phyloP scores from a whole-genome alignment of 2,797 vertebrate species.

The Melanotaenia parkinsoni region DNA sequence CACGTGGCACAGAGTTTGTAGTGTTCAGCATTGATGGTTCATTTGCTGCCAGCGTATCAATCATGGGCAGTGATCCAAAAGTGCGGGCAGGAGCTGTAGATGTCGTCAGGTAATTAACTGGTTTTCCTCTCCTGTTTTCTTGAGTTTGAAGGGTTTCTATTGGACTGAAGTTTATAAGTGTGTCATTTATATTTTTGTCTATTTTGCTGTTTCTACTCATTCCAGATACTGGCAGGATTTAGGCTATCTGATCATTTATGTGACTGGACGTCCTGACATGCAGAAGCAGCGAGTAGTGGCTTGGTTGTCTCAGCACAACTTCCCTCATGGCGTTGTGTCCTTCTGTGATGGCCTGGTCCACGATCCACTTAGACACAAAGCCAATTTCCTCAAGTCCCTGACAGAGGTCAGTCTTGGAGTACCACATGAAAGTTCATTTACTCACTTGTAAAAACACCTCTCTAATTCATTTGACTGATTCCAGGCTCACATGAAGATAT shows the following conservation, averaged over 20 bases:
- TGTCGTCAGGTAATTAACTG: slow-evolving; percentile 89
- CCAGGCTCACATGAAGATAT: slow-evolving; percentile 93
- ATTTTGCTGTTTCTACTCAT: slow-evolving; percentile 6
- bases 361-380: slow-evolving; percentile 96
- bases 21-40: slow-evolving; percentile 99
- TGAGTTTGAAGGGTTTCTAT: neutral
- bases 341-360: slow-evolving; percentile 98
- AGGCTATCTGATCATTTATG: slow-evolving; percentile 98
- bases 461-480: slow-evolving; percentile 21
- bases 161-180: neutral
- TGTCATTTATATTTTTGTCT: slow-evolving; percentile 14
- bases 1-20: slow-evolving; percentile 93
- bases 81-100: slow-evolving; percentile 97
- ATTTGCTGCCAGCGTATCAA: slow-evolving; percentile 98
- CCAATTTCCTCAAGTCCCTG: slow-evolving; percentile 95
- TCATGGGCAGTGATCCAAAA: slow-evolving; percentile 99
- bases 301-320: slow-evolving; percentile 99
- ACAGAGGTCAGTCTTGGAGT: slow-evolving; percentile 84
- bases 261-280: slow-evolving; percentile 98
- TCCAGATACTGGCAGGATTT: slow-evolving; percentile 98
- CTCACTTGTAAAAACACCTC: neutral
- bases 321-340: slow-evolving; percentile 97
- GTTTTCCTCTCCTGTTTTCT: slow-evolving; percentile 5
- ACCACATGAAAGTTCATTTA: neutral
- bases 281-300: slow-evolving; percentile 99